These are phyloP conservation scores for Calliscelio sp. DNA, from an alignment of 2,888 invertebrate genomes.

Conservation along the genomic window DNA sequence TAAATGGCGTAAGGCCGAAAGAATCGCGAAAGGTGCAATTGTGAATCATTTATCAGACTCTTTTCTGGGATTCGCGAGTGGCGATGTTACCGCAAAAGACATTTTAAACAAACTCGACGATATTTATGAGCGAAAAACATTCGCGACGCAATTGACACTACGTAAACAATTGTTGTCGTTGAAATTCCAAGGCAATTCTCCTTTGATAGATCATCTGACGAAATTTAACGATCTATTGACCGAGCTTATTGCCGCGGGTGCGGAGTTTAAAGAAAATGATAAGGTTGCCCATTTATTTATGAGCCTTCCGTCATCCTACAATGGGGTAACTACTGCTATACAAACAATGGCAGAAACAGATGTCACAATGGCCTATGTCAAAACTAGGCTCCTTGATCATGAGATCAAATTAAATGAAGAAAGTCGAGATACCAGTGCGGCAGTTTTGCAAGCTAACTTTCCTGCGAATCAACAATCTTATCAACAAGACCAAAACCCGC, in stretches of 20 bases:
- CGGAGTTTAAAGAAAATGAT: conserved; percentile 81
- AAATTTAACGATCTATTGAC: conserved; percentile 81
- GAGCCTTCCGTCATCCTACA: conserved; percentile 80
- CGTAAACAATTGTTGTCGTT: conserved; percentile 63
- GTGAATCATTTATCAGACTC: conserved; percentile 65
- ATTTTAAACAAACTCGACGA: conserved; percentile 64
- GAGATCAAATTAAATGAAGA: conserved; percentile 71
- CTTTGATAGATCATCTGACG: conserved; percentile 77
- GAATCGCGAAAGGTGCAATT: conserved; percentile 60
- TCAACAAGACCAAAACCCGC: not conserved
- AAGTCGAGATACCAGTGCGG: conserved; percentile 76
- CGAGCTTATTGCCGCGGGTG: conserved; percentile 81
- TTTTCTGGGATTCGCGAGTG: conserved; percentile 53
- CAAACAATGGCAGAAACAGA: conserved; percentile 80
- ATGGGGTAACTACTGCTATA: conserved; percentile 82
- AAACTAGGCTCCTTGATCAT: conserved; percentile 76
- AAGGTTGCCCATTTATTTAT: conserved; percentile 82
- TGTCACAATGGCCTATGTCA: conserved; percentile 81
- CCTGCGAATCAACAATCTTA: conserved; percentile 23
- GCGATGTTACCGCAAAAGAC: conserved; percentile 48
- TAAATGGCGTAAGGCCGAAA: conserved; percentile 47
- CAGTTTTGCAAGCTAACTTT: conserved; percentile 76
- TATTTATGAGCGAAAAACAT: conserved; percentile 75
- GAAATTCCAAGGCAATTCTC: conserved; percentile 72
- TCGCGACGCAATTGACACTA: conserved; percentile 67